These are phyloP conservation scores for Camponotus fellah DNA, from an alignment of 2,888 invertebrate genomes.

Conservation along the genomic window DNA sequence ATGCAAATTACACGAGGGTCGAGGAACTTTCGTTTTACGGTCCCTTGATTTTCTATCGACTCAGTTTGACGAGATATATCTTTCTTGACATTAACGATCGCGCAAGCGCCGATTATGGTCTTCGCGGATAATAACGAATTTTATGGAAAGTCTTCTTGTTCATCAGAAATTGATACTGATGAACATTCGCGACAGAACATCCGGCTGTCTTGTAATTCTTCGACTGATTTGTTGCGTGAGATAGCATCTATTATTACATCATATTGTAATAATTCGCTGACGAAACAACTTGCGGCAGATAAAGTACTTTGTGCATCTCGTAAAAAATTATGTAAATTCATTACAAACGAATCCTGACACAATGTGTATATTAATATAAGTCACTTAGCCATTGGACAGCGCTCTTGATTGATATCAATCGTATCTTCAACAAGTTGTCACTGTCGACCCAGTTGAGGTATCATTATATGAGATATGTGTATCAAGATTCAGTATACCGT, in stretches of 20 bases:
- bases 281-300: not conserved
- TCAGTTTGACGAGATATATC: slow-evolving; percentile 14
- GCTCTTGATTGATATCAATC: not conserved
- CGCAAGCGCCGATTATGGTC: not conserved
- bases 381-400: not conserved
- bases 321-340: not conserved
- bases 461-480: not conserved
- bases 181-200: not conserved
- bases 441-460: slow-evolving; percentile 20
- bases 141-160: slow-evolving; percentile 44
- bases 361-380: not conserved
- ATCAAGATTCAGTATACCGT: slow-evolving; percentile 22
- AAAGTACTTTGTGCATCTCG: not conserved
- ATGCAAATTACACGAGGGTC: slow-evolving; percentile 2
- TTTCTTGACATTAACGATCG: slow-evolving; percentile 37
- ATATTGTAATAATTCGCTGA: not conserved
- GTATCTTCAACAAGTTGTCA: slow-evolving; percentile 11
- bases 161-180: slow-evolving; percentile 14
- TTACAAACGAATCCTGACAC: not conserved
- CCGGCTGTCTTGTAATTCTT: slow-evolving; percentile 18
- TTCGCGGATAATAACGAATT: slow-evolving; percentile 35
- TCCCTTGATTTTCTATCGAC: slow-evolving; percentile 29
- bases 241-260: not conserved
- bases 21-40: slow-evolving; percentile 30
- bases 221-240: not conserved